phyloP scores from a whole-genome alignment of 1,140 invertebrate genomes.

The Bombus haemorrhoidalis region DNA sequence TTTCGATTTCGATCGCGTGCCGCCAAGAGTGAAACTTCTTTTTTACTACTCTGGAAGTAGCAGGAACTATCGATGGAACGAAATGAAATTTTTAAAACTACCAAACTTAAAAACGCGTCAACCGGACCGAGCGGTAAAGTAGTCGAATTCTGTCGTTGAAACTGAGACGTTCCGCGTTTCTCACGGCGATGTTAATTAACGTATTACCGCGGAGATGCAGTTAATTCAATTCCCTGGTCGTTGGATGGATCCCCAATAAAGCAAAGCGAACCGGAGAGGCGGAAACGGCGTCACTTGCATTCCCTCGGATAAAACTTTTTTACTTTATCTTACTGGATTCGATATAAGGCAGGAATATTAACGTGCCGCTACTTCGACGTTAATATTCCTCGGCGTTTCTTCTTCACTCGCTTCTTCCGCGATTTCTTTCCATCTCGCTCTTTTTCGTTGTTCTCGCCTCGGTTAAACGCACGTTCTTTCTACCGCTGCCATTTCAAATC shows the following conservation, averaged over 20 bases:
- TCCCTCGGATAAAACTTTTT: conserved; percentile 27
- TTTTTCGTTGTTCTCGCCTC: neutral
- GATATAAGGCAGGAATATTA: conserved; percentile 49
- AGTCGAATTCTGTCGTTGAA: neutral
- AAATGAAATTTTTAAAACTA: conserved; percentile 7
- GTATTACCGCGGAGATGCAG: neutral
- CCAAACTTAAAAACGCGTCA: neutral
- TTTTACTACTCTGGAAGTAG: neutral
- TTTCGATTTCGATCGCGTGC: neutral
- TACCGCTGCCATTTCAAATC: conserved; percentile 18
- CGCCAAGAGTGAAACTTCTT: neutral
- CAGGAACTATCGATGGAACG: neutral
- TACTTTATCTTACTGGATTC: conserved; percentile 19
- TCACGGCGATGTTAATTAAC: conserved; percentile 24
- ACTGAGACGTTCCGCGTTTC: neutral
- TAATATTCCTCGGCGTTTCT: conserved; percentile 36
- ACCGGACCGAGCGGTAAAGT: neutral
- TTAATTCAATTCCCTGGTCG: conserved; percentile 19
- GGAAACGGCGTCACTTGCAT: conserved; percentile 26
- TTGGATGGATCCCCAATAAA: conserved; percentile 12
- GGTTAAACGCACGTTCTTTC: neutral
- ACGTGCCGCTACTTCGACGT: conserved; percentile 37
- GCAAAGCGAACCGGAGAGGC: neutral
- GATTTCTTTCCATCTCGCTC: neutral
- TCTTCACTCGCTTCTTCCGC: neutral